Base-by-base conservation (phyloP, 2,113 vertebrate genomes). In the Anthoscopus minutus region DNA sequence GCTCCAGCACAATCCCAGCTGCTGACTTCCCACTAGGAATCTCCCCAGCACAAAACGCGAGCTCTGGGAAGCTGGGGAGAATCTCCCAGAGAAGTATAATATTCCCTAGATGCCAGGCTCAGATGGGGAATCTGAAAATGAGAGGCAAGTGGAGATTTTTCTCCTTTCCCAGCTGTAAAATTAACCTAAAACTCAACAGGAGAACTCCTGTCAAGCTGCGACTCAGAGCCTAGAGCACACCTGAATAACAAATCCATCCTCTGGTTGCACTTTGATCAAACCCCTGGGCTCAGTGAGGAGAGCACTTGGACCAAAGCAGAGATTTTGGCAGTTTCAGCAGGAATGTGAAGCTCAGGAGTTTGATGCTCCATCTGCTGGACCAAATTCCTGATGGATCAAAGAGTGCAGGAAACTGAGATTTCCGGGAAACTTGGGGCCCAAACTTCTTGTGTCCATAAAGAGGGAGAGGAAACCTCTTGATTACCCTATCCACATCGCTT, bases 1-100 rank as follows among this genome's bases (percentile, higher is more conserved):
- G 81, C 92, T 87, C 62, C 69, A 76, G 81, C 12, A 0, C 85
- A 45, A 71, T 58, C 78, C 92, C 92, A 67, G n/a, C 81, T 87
- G 85, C 74, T 81, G 88, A 40, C 28, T 81, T 66, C 86, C 33
- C 78, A 6, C 48, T 78, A 45, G 56, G 73, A 86, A 77, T 31
- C 3, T 4, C 18, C n/a, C 19, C 20, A 30, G 71, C n/a, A 30
- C 54, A 30, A 48, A 76, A 10, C 54, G 5, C 10, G 27, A 66
- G 65, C 73, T 79, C 74, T n/a, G 54, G 65, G 92, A 58, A 48
- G 6, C 2, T 19, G 65, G 51, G 51, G 78, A 67, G 65, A 44
- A 69, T n/a, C 74, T 64, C 21, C 44, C 62, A 3, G 9, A 15
- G 65, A 25, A 5, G 37, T 53, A 67, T 18, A 16, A 27, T 11